These are phyloP conservation scores for Itoplectis maculator DNA, from an alignment of 2,888 invertebrate species.

Conservation along the genomic window DNA sequence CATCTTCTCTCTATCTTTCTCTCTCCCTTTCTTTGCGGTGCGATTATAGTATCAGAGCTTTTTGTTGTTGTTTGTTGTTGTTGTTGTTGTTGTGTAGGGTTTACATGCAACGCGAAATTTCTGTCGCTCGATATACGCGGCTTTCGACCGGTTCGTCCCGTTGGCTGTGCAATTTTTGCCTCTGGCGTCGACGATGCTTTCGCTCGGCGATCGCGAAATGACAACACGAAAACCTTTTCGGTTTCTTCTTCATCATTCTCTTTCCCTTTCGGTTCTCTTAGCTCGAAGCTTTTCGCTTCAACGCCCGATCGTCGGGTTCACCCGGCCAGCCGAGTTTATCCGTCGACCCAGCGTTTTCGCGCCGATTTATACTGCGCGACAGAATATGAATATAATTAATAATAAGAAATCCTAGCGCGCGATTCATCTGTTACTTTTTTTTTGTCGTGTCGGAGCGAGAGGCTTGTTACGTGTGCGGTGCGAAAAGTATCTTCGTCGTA, in stretches of 20 bases:
- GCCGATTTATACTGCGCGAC: constrained; percentile 18
- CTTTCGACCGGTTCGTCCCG: background rate
- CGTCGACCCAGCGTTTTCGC: constrained; percentile 12
- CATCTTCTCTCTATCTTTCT: background rate
- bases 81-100: constrained; percentile 27
- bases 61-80: too few relatives aligned
- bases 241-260: background rate
- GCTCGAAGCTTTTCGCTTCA: constrained; percentile 26
- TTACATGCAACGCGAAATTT: constrained; percentile 28
- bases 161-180: background rate
- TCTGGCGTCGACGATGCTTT: constrained; percentile 1
- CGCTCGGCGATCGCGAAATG: constrained; percentile 14
- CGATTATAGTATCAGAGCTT: constrained; percentile 22
- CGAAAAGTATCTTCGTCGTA: constrained; percentile 28
- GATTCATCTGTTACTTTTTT: constrained; percentile 25
- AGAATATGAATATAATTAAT: background rate
- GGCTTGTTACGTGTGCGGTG: constrained; percentile 27
- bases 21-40: constrained; percentile 33
- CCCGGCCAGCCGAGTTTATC: constrained; percentile 64
- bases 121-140: constrained; percentile 19
- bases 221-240: constrained; percentile 20
- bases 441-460: constrained; percentile 22
- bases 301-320: constrained; percentile 39
- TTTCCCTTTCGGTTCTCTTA: background rate
- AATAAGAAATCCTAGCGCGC: constrained; percentile 15